Conservation (phyloP, 2,888 invertebrate genomes). For the Tetranychus truncatus region DNA sequence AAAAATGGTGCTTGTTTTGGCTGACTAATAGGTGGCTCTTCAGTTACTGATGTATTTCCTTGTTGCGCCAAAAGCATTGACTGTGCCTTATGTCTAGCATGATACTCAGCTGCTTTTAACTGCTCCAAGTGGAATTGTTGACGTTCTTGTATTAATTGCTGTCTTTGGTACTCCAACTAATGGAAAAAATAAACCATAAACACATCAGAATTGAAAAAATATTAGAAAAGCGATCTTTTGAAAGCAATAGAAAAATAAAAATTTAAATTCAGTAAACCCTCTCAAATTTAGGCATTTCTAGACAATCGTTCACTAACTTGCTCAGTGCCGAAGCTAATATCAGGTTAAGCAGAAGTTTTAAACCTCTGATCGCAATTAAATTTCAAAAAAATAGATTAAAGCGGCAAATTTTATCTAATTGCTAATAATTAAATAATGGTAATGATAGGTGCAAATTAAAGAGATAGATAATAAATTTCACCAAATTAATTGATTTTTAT, state of each 20-base stretch:
- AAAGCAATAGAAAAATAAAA: too few species aligned
- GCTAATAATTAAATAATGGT: too few species aligned
- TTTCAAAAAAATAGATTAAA: too few species aligned
- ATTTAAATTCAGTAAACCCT: too few species aligned
- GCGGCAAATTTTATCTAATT: too few species aligned
- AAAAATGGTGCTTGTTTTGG: not conserved
- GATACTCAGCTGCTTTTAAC: constrained; percentile 83
- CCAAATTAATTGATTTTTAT: too few species aligned
- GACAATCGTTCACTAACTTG: too few species aligned
- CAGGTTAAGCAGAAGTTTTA: too few species aligned
- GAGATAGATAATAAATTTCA: not conserved
- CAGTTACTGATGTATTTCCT: not conserved
- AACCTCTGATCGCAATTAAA: too few species aligned
- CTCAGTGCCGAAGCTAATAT: too few species aligned
- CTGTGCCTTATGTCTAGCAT: constrained; percentile 75
- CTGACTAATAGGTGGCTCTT: not conserved
- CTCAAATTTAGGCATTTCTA: too few species aligned
- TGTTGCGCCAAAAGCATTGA: not conserved
- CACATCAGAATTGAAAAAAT: not conserved
- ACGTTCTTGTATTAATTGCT: constrained; percentile 49
- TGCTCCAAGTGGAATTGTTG: constrained; percentile 90
- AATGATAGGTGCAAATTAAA: too few species aligned
- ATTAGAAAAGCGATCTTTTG: constrained; percentile 27
- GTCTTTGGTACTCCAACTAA: constrained; percentile 39
- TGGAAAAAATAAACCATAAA: not conserved